Percentiles rank a stretch among this genome's conserved stretches.
phyloP scores from a whole-genome alignment of 2,888 invertebrate genomes.

The Andrena haemorrhoa region DNA sequence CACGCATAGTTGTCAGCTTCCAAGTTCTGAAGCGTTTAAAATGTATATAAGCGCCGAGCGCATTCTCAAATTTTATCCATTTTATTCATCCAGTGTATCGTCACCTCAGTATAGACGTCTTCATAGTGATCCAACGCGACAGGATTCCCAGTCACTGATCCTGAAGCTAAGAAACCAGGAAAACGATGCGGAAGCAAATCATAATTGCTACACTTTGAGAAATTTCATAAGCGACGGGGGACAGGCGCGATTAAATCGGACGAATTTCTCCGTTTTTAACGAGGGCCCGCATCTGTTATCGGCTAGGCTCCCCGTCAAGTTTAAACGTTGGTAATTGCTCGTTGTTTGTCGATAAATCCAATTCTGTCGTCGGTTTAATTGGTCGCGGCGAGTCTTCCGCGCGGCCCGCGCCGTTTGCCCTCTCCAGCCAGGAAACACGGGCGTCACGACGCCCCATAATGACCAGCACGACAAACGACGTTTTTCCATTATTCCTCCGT shows the following conservation, averaged over 20 bases:
- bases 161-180: neutral
- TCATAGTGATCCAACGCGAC: too few species aligned
- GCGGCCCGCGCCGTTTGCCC: conserved; percentile 15
- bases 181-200: neutral
- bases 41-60: too few species aligned
- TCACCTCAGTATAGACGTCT: too few species aligned
- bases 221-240: conserved; percentile 28
- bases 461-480: conserved; percentile 45
- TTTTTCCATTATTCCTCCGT: conserved; percentile 52
- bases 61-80: too few species aligned
- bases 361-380: conserved; percentile 53
- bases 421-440: neutral
- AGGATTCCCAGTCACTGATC: too few species aligned
- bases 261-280: conserved; percentile 19
- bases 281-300: conserved; percentile 12
- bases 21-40: too few species aligned
- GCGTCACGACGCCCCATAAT: conserved; percentile 44
- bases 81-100: too few species aligned
- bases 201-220: conserved; percentile 24
- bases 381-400: conserved; percentile 32
- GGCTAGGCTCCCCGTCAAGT: conserved; percentile 3
- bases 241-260: conserved; percentile 30
- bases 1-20: too few species aligned
- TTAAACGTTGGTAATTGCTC: conserved; percentile 55
- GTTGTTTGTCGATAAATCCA: conserved; percentile 61